Conservation (phyloP, 1,140 invertebrate species). For the Drusus annulatus region DNA sequence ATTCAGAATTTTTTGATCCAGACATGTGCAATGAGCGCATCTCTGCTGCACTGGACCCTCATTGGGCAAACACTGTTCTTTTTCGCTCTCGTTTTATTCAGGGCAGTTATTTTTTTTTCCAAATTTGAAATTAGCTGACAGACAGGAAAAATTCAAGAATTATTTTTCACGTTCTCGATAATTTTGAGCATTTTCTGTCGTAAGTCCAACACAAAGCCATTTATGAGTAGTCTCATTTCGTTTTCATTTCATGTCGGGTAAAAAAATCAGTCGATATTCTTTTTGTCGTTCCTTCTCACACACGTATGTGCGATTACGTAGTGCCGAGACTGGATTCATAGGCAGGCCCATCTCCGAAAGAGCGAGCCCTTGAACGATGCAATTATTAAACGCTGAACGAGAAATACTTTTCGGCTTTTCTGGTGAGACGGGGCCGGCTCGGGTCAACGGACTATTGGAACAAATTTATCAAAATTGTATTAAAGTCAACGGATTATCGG, state of each 20-base stretch:
- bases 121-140: neutral
- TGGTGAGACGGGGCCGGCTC: neutral
- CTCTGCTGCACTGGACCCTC: neutral
- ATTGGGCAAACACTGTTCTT: constrained; percentile 18
- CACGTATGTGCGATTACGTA: neutral
- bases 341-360: neutral
- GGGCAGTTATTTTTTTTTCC: neutral
- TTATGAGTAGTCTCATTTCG: no score
- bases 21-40: constrained; percentile 2
- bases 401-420: constrained; percentile 12
- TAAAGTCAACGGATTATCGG: no score
- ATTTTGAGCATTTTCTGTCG: no score
- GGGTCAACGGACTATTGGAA: no score
- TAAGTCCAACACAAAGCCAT: no score
- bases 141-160: neutral
- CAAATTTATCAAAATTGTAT: no score
- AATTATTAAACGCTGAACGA: constrained; percentile 19
- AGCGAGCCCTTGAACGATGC: constrained; percentile 20
- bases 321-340: neutral
- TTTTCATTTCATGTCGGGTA: no score
- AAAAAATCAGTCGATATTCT: no score
- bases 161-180: no score
- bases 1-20: constrained; percentile 50
- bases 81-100: constrained; percentile 22
- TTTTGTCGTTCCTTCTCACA: neutral